Evolutionary conservation across 2,888 invertebrate species (phyloP), one percentile per base, ranked within the genome.

Genomic region (Sycophila texana): DNA sequence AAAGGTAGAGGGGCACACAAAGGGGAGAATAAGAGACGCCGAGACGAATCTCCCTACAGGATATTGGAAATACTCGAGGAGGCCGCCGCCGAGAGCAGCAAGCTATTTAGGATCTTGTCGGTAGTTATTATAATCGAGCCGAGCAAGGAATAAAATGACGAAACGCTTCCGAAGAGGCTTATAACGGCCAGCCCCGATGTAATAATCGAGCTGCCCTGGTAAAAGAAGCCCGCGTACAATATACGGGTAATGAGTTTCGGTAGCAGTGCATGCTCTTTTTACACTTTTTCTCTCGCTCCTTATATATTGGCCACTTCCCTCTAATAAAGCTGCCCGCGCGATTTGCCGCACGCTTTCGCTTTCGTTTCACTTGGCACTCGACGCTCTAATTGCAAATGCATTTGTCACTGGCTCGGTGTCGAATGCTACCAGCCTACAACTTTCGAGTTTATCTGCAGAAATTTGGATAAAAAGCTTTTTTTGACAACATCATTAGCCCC

Each of bases 11-110:
- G 53, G 66, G 4, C 39, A 76, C 39, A 75, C 78, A 81, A 77
- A 66, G 71, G 65, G 68, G 14, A 73, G 73, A 70, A 82, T 77
- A 68, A 72, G 80, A 79, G 75, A 82, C 77, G 51, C 63, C 76
- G 84, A 85, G 86, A 89, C 86, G 86, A 87, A 87, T 87, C 86
- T 85, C 86, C 85, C 86, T 86, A 88, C 89, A 89, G 89, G 89
- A 90, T 90, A 90, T 90, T 90, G 89, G 89, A 89, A 90, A 90
- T 89, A 88, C 89, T 88, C 86, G 85, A 86, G 86, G 85, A 60
- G 57, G 71, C 49, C 2, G 74, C 20, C 39, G 30, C 16, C 39
- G 51, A 26, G 66, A 39, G 63, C 61, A 39, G 87, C 86, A 82
- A 83, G 84, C 86, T 86, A 87, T 88, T 88, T 87, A 88, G 86